phyloP scores from a whole-genome alignment of 2,113 vertebrate genomes.

The Sclerurus mexicanus region DNA sequence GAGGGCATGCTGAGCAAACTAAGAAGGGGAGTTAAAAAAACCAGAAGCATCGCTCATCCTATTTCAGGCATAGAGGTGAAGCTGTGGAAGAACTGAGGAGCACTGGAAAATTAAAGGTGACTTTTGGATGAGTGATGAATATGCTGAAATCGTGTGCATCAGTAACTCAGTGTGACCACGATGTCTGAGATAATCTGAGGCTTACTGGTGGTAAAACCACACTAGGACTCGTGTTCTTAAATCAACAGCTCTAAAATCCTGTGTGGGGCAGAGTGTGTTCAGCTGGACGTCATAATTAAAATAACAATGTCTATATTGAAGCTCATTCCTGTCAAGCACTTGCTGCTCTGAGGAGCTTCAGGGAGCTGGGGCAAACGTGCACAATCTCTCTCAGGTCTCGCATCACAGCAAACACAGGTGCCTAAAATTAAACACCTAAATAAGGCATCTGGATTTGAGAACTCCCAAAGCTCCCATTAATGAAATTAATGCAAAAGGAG shows the following conservation, averaged over 20 bases:
- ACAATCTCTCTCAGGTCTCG: background rate
- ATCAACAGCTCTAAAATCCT: background rate
- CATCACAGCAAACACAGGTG: background rate
- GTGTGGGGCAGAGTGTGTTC: background rate
- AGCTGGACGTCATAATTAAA: background rate
- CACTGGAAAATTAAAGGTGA: slow-evolving; percentile 16
- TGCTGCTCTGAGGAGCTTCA: background rate
- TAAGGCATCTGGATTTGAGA: background rate
- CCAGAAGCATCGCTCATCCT: background rate
- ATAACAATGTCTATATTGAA: background rate
- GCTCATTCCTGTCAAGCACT: background rate
- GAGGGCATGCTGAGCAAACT: no score
- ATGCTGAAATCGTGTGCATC: background rate
- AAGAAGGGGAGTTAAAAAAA: background rate
- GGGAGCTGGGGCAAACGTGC: background rate
- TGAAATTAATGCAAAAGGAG: background rate
- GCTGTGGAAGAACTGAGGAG: background rate
- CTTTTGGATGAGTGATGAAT: background rate
- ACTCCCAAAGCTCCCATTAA: background rate
- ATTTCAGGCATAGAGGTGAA: background rate
- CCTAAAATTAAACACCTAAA: background rate
- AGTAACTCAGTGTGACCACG: background rate
- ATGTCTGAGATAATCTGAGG: background rate
- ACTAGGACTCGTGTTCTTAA: background rate
- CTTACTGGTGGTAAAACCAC: background rate